Conservation (phyloP, 2,113 vertebrate species). For the Podarcis muralis region DNA sequence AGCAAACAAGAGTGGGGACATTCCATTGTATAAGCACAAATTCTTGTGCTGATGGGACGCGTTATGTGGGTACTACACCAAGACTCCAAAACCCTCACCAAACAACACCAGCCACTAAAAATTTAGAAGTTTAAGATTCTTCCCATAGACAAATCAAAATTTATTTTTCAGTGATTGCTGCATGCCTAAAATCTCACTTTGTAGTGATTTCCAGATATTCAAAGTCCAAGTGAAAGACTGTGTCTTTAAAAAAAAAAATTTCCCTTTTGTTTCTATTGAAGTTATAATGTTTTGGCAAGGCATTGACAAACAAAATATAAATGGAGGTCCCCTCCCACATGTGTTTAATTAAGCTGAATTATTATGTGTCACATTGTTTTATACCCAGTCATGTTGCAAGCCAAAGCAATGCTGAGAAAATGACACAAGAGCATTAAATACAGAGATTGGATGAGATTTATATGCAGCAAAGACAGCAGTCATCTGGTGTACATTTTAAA, state of each 20-base stretch:
- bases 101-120: too few relatives aligned
- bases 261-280: neutral
- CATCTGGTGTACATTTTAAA: neutral
- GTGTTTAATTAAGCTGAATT: constrained; percentile 19
- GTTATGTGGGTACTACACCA: too few relatives aligned
- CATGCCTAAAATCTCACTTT: neutral
- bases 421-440: constrained; percentile 30
- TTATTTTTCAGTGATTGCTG: neutral
- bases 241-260: too few relatives aligned
- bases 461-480: constrained; percentile 21
- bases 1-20: too few relatives aligned
- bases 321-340: neutral
- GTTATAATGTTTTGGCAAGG: neutral
- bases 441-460: constrained; percentile 5
- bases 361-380: constrained; percentile 26
- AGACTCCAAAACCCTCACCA: neutral
- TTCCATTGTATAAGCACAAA: too few relatives aligned
- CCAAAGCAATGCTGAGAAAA: constrained; percentile 13
- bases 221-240: neutral
- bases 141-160: neutral
- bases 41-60: too few relatives aligned
- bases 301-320: constrained; percentile 4
- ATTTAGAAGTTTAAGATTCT: neutral
- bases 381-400: constrained; percentile 13
- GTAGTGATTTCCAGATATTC: neutral